A percentile compares a stretch with the other conserved stretches of the same genome.
phyloP scores from a whole-genome alignment of 2,888 invertebrate genomes.

The Aleiodes testaceus region DNA sequence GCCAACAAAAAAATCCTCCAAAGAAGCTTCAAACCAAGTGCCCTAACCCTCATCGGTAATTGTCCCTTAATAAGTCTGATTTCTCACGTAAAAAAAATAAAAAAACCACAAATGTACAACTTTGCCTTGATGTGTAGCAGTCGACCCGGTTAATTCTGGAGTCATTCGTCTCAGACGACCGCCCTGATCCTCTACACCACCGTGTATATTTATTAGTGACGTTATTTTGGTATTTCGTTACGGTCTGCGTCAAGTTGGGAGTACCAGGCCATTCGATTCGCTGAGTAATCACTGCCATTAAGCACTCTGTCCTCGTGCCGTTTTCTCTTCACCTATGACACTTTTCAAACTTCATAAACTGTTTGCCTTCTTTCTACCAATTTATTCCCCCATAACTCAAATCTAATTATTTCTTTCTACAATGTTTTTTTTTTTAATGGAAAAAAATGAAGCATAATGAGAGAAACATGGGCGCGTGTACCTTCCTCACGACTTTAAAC shows the following conservation, averaged over 20 bases:
- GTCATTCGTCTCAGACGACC: conserved; percentile 62
- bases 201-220: conserved; percentile 70
- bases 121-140: conserved; percentile 49
- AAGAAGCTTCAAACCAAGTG: too few species aligned
- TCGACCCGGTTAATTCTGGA: conserved; percentile 70
- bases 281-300: conserved; percentile 71
- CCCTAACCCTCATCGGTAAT: background rate
- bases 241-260: conserved; percentile 64
- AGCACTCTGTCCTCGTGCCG: conserved; percentile 67
- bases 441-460: conserved; percentile 28
- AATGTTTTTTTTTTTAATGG: background rate
- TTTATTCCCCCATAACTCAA: conserved; percentile 25
- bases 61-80: background rate
- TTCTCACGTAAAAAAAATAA: background rate
- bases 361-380: conserved; percentile 3
- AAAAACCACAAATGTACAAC: conserved; percentile 20
- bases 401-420: background rate
- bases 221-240: conserved; percentile 73
- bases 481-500: conserved; percentile 19
- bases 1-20: too few species aligned
- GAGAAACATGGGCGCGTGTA: conserved; percentile 21
- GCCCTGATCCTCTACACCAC: conserved; percentile 46
- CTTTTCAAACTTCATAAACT: too few species aligned
- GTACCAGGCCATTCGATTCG: conserved; percentile 69
- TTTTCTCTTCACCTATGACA: conserved; percentile 44